phyloP scores from a whole-genome alignment of 2,113 vertebrate species.

The Crotalus horridus region DNA sequence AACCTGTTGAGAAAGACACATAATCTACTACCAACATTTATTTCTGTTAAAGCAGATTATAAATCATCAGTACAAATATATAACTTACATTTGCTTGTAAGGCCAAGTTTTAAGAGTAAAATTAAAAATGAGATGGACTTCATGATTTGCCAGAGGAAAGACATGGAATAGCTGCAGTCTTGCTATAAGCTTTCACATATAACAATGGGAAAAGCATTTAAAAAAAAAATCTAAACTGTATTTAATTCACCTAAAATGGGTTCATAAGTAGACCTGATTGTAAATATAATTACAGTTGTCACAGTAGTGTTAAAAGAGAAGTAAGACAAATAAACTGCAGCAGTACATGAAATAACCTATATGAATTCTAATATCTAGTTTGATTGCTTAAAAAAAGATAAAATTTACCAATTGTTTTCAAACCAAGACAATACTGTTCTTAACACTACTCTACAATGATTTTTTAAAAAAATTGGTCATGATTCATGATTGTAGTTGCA shows the following conservation, averaged over 20 bases:
- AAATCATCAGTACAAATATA: conserved; percentile 87
- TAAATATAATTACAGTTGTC: conserved; percentile 65
- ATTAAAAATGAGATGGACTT: conserved; percentile 73
- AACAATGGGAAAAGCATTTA: conserved; percentile 24
- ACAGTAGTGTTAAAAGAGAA: conserved; percentile 72
- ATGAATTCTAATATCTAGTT: conserved; percentile 60
- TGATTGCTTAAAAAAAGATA: conserved; percentile 54
- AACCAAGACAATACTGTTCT: conserved; percentile 74
- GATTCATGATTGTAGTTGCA: conserved; percentile 70
- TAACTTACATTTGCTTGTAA: conserved; percentile 85
- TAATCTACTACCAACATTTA: conserved; percentile 82
- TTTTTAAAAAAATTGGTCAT: conserved; percentile 55
- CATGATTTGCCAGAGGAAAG: conserved; percentile 63
- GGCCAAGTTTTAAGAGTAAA: conserved; percentile 75
- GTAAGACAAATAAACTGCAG: conserved; percentile 72
- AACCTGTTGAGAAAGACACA: conserved; percentile 41
- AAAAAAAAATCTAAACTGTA: conserved; percentile 48
- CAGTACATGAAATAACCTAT: conserved; percentile 66
- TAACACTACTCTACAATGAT: conserved; percentile 69
- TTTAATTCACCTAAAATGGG: conserved; percentile 56
- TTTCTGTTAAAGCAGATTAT: conserved; percentile 86
- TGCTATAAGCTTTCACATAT: conserved; percentile 58
- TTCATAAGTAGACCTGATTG: conserved; percentile 48
- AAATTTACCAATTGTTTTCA: conserved; percentile 62
- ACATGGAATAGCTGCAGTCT: conserved; percentile 63